These are phyloP conservation scores for Catotricha subobsoleta DNA, from an alignment of 2,888 invertebrate genomes.

Conservation along the genomic window DNA sequence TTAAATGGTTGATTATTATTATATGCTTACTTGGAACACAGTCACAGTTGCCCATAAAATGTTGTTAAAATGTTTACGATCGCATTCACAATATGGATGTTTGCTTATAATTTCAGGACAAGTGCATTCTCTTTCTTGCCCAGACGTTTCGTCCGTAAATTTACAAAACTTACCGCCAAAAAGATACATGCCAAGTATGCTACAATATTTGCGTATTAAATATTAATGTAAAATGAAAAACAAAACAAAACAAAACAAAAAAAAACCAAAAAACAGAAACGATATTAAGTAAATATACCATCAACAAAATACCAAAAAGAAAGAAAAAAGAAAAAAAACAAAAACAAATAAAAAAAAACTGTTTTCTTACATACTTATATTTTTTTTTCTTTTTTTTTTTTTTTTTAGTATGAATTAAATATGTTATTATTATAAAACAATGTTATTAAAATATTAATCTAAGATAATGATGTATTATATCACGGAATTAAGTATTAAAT, in stretches of 20 bases:
- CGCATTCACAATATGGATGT: constrained; percentile 83
- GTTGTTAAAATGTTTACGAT: constrained; percentile 97
- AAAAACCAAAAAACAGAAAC: background rate
- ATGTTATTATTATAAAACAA: too few relatives aligned
- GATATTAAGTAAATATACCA: constrained; percentile 1
- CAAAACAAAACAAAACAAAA: background rate
- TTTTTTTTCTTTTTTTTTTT: too few relatives aligned
- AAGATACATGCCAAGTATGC: constrained; percentile 98
- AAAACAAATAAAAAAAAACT: background rate
- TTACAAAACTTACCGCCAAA: constrained; percentile 99
- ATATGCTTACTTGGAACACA: constrained; percentile 30
- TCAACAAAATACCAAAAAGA: background rate
- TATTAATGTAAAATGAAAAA: background rate
- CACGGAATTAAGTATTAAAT: too few relatives aligned
- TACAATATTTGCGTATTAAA: constrained; percentile 21
- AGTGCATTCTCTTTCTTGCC: constrained; percentile 72
- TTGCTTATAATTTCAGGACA: constrained; percentile 81
- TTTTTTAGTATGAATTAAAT: too few relatives aligned
- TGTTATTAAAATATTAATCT: too few relatives aligned
- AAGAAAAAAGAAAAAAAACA: background rate
- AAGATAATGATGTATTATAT: too few relatives aligned
- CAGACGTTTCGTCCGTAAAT: constrained; percentile 64
- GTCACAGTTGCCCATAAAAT: constrained; percentile 95
- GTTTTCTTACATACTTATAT: too few relatives aligned
- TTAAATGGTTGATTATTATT: too few relatives aligned